These are phyloP conservation scores for Chiloscyllium plagiosum DNA, from an alignment of 2,113 vertebrate genomes.

Conservation along the genomic window DNA sequence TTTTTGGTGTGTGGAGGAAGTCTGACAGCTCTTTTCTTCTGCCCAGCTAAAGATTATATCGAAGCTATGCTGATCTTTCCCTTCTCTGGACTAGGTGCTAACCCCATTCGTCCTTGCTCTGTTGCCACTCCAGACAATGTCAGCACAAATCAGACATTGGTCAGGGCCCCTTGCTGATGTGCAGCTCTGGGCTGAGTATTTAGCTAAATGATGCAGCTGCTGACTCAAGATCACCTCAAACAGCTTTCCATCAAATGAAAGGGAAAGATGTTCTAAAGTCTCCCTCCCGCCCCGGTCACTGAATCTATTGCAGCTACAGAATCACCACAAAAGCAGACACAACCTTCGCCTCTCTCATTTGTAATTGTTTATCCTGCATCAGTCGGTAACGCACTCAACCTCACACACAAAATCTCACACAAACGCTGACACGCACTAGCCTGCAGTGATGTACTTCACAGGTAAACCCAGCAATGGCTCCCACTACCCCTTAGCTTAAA, in stretches of 20 bases:
- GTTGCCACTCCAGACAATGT: background rate
- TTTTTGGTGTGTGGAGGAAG: background rate
- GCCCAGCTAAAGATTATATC: background rate
- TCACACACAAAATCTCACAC: background rate
- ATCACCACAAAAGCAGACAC: background rate
- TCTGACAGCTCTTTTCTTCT: background rate
- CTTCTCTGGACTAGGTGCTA: background rate
- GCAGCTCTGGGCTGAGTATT: background rate
- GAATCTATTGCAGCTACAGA: background rate
- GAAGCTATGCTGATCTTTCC: background rate
- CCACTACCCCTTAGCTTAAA: background rate
- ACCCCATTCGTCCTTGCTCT: background rate
- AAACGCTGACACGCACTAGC: background rate
- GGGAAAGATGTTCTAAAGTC: background rate
- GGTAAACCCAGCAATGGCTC: background rate
- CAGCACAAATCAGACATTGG: background rate
- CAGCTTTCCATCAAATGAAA: background rate
- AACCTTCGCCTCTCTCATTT: background rate
- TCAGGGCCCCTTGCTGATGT: background rate
- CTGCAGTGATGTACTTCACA: background rate
- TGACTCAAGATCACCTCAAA: background rate
- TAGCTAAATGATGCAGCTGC: background rate
- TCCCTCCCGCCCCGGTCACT: background rate
- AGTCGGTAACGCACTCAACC: background rate
- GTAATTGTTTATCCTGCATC: background rate